Base-by-base conservation (phyloP, 2,888 invertebrate genomes). In the Psylliodes chrysocephalus region DNA sequence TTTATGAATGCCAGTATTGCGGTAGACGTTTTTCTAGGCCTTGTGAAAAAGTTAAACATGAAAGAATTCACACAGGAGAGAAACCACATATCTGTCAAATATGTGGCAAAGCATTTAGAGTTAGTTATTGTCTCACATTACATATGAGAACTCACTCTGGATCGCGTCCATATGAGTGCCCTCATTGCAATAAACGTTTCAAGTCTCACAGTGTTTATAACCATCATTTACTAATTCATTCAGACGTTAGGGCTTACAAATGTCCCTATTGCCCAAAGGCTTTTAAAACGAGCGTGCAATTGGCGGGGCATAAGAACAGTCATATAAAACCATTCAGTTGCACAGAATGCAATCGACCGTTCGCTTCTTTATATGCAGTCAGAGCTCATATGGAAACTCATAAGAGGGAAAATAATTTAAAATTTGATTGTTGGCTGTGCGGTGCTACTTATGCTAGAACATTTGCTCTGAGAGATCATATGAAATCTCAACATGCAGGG, bases 11-110 rank as follows among this genome's bases (percentile, higher is more conserved):
- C 73, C 85, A 88, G 62, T 92, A 89, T 76, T 93, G 93, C 73
- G 88, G 87, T 0, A 85, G 91, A 57, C 84, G 89, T 65, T 93
- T 93, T 73, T 85, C 88, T 1, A 84, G 91, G 40, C 92, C 93
- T 0, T 91, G 91, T 73, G 92, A 93, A 73, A 92, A 92, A 80
- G 92, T 93, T 0, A 92, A 92, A 79, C 93, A 93, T 73, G 93
- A 93, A 80, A 84, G 93, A n/a, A 90, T 92, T 75, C 93, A 93
- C 72, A 93, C 93, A 0, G 89, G 89, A 0, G 92, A 92, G 75
- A 92, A 92, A 73, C 93, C 93, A 0, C 90, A 92, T 74, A 84
- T 87, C 57, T 93, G 93, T 73, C 90, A 91, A 78, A 90, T 92
- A 25, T 93, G 93, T 77, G 92, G 92, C 46, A 93, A 92, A 80